Evolutionary conservation across 2,888 invertebrate species (phyloP), one percentile per base, ranked within the genome.

Genomic region (Seladonia tumulorum): DNA sequence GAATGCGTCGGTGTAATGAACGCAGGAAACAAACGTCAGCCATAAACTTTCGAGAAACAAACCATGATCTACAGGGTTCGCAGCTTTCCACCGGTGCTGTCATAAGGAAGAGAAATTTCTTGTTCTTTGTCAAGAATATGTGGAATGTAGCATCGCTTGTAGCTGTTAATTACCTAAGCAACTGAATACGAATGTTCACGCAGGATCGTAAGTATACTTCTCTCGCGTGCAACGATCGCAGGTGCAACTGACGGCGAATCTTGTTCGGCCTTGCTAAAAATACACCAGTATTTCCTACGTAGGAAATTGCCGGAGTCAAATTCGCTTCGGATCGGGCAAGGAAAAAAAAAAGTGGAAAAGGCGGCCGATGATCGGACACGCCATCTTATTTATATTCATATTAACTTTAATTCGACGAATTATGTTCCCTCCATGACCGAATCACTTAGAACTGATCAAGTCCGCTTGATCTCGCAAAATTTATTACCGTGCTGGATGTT

Each of bases 111-210:
- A 42, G 39, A 63, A 81, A 47, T 25, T 76, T 14, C 29, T 71
- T 3, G n/a, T 35, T 35, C 66, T 66, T 66, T 66, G 66, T 66
- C 35, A 10, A 49, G 45, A 53, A 63, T 22, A 12, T 29, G 29
- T 5, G 25, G 45, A 82, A 79, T 57, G 53, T 68, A 45, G 72
- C 39, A 75, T 76, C 25, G 35, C 72, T 39, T 12, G 35, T 18
- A 47, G 25, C 16, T 66, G 73, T 70, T 82, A 82, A 82, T 77
- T 82, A 29, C 74, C 57, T 74, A 68, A 79, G 83, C 47, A 76
- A 60, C 70, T 60, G 57, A 70, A 74, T 60, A 53, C n/a, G 82
- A 77, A 77, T 53, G 49, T 78, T 75, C 77, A 49, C 53, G 25
- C 60, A 25, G 77, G 66, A 74, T 16, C 29, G 42, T 82, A 63